phyloP scores from a whole-genome alignment of 2,888 invertebrate genomes.

The Rhingia campestris region DNA sequence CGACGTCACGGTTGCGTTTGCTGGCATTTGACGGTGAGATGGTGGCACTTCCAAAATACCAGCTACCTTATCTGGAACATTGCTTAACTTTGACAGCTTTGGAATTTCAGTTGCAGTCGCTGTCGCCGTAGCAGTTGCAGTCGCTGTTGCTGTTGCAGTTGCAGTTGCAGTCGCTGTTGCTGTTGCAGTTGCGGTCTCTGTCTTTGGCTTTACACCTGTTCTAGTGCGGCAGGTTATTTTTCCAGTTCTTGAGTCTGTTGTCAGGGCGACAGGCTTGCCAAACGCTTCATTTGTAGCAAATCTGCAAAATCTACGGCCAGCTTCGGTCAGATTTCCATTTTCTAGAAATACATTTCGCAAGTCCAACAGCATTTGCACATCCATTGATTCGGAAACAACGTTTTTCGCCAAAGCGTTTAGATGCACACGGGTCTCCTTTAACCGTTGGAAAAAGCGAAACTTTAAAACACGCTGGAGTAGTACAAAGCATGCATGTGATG shows the following conservation, averaged over 20 bases:
- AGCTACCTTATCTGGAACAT: background rate
- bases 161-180: background rate
- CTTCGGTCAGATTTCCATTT: slow-evolving; percentile 70
- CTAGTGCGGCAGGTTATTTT: slow-evolving; percentile 74
- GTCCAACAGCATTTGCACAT: slow-evolving; percentile 75
- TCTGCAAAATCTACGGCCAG: slow-evolving; percentile 76
- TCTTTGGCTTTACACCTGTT: slow-evolving; percentile 24
- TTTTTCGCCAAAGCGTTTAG: slow-evolving; percentile 73
- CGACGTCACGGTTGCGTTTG: slow-evolving; percentile 5
- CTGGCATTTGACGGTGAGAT: slow-evolving; percentile 21
- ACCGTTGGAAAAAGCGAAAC: slow-evolving; percentile 75
- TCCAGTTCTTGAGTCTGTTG: slow-evolving; percentile 74
- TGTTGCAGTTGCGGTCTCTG: background rate
- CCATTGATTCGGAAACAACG: slow-evolving; percentile 57
- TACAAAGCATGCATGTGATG: slow-evolving; percentile 76
- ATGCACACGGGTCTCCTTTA: slow-evolving; percentile 74
- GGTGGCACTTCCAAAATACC: slow-evolving; percentile 16
- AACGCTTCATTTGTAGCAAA: slow-evolving; percentile 72
- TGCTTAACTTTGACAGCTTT: background rate
- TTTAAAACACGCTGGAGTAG: slow-evolving; percentile 76
- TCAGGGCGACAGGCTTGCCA: slow-evolving; percentile 75
- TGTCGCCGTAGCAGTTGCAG: no score
- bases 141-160: background rate
- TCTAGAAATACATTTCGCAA: slow-evolving; percentile 75
- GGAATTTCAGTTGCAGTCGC: background rate